Evolutionary conservation across 1,140 invertebrate genomes (phyloP).

Genomic region (Ericerus pela): DNA sequence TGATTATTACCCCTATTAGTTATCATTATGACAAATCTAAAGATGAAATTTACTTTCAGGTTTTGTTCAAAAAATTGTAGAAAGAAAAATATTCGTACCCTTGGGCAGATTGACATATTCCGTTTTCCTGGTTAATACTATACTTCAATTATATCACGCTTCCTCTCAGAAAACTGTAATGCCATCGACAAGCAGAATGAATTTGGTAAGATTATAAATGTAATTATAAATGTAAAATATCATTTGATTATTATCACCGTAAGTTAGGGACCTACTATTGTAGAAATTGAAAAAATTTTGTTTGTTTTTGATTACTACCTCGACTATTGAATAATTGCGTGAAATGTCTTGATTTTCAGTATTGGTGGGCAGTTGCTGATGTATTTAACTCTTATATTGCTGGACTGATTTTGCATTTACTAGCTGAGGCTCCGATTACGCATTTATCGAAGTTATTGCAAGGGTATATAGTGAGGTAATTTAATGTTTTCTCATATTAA

Average conservation of each 20-base stretch:
- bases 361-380: neutral
- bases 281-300: no score
- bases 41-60: no score
- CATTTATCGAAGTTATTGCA: neutral
- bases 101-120: conserved; percentile 20
- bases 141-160: conserved; percentile 3
- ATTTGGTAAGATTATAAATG: conserved; percentile 1
- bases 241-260: no score
- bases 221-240: no score
- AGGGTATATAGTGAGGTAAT: neutral
- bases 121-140: conserved; percentile 20
- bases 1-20: no score
- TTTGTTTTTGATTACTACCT: no score
- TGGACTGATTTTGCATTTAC: neutral
- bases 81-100: conserved; percentile 8
- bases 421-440: neutral
- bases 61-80: neutral
- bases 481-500: neutral
- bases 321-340: no score
- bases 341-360: no score
- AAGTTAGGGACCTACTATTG: no score
- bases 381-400: neutral
- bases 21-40: no score
- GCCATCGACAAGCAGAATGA: neutral
- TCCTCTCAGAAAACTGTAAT: neutral